Conservation (phyloP, 30 jellyfish, hydroid and myxozoan genomes). For the Euphysa ruthae region DNA sequence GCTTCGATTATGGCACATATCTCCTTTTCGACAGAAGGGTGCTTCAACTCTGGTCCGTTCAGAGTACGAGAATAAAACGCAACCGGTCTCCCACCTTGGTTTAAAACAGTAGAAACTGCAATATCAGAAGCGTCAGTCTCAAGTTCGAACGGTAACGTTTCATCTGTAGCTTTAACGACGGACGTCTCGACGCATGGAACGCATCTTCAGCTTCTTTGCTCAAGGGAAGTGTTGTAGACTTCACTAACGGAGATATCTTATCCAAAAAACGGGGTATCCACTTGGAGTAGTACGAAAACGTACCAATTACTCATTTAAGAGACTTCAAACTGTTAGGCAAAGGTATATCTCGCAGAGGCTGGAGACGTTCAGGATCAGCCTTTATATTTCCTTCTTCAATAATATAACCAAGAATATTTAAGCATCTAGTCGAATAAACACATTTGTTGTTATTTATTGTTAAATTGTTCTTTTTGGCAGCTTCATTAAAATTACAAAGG, state of each 20-base stretch:
- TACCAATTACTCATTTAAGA: conserved; percentile 34
- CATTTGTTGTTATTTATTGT: conserved; percentile 45
- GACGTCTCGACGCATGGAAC: too few relatives aligned
- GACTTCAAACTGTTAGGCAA: conserved; percentile 31
- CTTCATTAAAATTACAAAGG: conserved; percentile 34
- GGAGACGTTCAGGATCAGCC: conserved; percentile 67
- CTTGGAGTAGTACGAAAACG: conserved; percentile 47
- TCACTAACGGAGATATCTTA: conserved; percentile 47
- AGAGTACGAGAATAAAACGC: too few relatives aligned
- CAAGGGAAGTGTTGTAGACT: too few relatives aligned
- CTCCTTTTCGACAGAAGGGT: too few relatives aligned
- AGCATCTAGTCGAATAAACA: conserved; percentile 24
- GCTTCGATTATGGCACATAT: too few relatives aligned
- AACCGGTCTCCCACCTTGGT: too few relatives aligned
- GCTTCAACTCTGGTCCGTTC: too few relatives aligned
- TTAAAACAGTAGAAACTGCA: conserved; percentile 63
- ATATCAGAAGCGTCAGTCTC: conserved; percentile 86
- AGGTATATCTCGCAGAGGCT: conserved; percentile 54
- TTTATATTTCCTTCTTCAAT: conserved; percentile 32
- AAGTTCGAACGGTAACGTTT: conserved; percentile 21
- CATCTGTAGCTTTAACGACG: conserved; percentile 47
- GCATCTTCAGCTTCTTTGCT: too few relatives aligned
- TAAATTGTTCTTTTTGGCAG: conserved; percentile 29
- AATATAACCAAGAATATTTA: conserved; percentile 42
- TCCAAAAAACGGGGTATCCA: conserved; percentile 50